These are phyloP conservation scores for Neodiprion pinetum DNA, from an alignment of 1,140 invertebrate species.

Conservation along the genomic window DNA sequence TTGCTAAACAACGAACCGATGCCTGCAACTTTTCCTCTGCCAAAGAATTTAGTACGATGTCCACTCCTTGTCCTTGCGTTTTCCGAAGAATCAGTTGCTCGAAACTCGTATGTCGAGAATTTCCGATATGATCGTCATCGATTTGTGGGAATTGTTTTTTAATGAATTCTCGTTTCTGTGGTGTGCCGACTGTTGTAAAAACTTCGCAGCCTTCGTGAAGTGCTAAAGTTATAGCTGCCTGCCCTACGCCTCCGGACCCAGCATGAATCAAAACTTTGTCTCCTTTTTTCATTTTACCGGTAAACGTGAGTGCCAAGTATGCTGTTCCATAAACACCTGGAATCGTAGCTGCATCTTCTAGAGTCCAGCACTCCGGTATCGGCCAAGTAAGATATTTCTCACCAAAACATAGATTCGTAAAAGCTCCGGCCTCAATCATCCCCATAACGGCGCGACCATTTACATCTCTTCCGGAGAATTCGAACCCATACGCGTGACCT, in stretches of 20 bases:
- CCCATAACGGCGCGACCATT: constrained; percentile 75
- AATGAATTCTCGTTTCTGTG: constrained; percentile 75
- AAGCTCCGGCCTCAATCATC: constrained; percentile 64
- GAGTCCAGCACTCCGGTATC: constrained; percentile 81
- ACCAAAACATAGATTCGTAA: constrained; percentile 67
- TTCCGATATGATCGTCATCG: constrained; percentile 72
- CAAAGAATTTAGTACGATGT: constrained; percentile 81
- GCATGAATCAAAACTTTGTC: constrained; percentile 78
- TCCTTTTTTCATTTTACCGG: constrained; percentile 65
- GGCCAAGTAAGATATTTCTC: constrained; percentile 75
- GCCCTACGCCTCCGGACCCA: constrained; percentile 80
- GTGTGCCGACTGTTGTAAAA: constrained; percentile 75
- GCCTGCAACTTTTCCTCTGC: constrained; percentile 80
- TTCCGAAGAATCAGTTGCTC: constrained; percentile 70
- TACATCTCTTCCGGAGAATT: constrained; percentile 68
- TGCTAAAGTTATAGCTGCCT: constrained; percentile 78
- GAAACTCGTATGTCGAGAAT: constrained; percentile 76
- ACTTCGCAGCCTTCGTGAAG: constrained; percentile 71
- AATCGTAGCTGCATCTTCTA: constrained; percentile 88
- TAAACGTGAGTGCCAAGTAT: constrained; percentile 77
- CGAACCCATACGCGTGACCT: constrained; percentile 76
- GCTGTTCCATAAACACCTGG: constrained; percentile 87
- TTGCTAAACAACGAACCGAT: constrained; percentile 79
- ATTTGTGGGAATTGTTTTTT: constrained; percentile 71
- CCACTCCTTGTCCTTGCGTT: constrained; percentile 73